Evolutionary conservation across 2,113 vertebrate species (phyloP).

Genomic region (Ceuthmochares aereus): DNA sequence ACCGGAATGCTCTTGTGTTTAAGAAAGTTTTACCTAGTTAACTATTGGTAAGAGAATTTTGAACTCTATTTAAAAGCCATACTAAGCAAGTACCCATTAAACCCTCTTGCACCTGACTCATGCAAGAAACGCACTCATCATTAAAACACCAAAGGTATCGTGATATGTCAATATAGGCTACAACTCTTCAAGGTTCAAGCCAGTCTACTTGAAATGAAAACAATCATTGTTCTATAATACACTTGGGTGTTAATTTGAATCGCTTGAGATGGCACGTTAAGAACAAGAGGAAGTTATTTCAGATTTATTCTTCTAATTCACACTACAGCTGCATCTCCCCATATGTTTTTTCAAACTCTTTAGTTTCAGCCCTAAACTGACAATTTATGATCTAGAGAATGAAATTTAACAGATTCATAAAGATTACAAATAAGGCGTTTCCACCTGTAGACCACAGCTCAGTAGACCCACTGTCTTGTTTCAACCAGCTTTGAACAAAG

Average conservation of each 20-base stretch:
- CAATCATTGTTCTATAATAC: neutral
- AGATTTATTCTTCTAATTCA: neutral
- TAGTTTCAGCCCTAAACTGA: neutral
- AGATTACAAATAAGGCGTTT: neutral
- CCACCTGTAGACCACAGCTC: neutral
- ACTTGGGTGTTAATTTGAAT: neutral
- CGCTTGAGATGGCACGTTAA: neutral
- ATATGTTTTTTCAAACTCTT: neutral
- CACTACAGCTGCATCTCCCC: neutral
- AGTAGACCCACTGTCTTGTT: neutral
- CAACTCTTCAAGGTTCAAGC: neutral
- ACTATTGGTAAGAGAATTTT: neutral
- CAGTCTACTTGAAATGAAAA: neutral
- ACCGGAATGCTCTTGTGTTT: neutral
- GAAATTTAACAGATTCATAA: neutral
- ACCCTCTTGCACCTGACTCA: neutral
- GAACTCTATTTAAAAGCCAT: neutral
- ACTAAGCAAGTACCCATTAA: neutral
- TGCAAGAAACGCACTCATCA: neutral
- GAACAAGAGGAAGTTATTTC: neutral
- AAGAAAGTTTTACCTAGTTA: neutral
- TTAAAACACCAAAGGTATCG: neutral
- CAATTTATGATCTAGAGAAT: neutral
- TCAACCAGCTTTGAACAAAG: neutral
- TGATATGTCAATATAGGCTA: fast-evolving